Evolutionary conservation across 1,140 invertebrate genomes (phyloP), one percentile per base, ranked within the genome.

Genomic region (Euura lappo): DNA sequence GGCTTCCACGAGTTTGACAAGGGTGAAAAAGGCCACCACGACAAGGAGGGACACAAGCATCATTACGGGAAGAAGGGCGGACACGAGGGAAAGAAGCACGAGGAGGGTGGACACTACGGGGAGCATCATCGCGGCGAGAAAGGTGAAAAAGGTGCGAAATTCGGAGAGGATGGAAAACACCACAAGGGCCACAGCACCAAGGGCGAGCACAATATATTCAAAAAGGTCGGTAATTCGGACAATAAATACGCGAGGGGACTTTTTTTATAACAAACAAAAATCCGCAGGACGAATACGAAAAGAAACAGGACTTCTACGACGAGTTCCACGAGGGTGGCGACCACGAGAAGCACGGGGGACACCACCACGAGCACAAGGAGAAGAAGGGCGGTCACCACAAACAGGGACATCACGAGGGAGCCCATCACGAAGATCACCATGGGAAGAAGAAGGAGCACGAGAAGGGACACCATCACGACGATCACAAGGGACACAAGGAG

Each of bases 301-400:
- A 93, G 81, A 92, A 91, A 74, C 90, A 92, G 8, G 91, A 93
- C 77, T 93, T 93, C 87, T 93, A 92, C 75, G 92, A 93, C 75
- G 92, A 93, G 79, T 90, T 91, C 76, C 90, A 93, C 51, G 92
- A 93, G 74, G 91, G 89, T 11, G 90, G 87, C 2, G 90, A 91
- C n/a, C 88, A 91, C 71, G 91, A 92, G 75, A 90, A 91, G 76
- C 89, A 92, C 65, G 91, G 91, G 6, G 91, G 87, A 2, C 91
- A 89, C 79, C 87, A 90, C 72, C 82, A 90, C 3, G 86, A 91
- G 28, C 88, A 91, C 45, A 86, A 89, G 71, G 86, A 85, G 47
- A 79, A 89, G 44, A 88, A 90, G 81, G 92, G 84, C n/a, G 85
- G 83, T 13, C 83, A 89, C 75, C 78, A 88, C 67, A 87, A 88